phyloP scores from a whole-genome alignment of 2,888 invertebrate genomes.

The Lissonota sp. region DNA sequence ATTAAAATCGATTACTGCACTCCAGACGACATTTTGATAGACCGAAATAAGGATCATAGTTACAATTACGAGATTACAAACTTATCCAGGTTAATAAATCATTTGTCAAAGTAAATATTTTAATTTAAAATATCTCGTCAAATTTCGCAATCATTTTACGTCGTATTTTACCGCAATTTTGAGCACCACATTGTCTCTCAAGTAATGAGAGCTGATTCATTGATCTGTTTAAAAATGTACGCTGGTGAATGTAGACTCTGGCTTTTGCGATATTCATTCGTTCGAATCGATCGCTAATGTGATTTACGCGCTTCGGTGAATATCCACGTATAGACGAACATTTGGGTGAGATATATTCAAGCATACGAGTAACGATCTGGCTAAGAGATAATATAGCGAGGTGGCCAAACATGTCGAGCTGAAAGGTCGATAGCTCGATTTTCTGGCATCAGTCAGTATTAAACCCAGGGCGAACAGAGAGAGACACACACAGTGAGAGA shows the following conservation, averaged over 20 bases:
- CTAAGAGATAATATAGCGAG: conserved; percentile 25
- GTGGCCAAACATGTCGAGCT: conserved; percentile 36
- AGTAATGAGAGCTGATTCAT: too few species aligned
- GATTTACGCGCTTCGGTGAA: conserved; percentile 29
- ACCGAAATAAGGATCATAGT: too few species aligned
- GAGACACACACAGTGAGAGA: too few species aligned
- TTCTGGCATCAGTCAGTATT: conserved; percentile 62
- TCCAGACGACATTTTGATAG: too few species aligned
- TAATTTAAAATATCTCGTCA: not conserved
- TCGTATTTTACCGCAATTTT: not conserved
- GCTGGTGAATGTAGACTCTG: conserved; percentile 12
- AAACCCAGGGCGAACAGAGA: conserved; percentile 35
- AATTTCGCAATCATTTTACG: not conserved
- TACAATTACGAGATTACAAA: too few species aligned
- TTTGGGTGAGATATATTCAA: conserved; percentile 16
- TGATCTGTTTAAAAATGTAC: conserved; percentile 12
- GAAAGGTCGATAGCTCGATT: conserved; percentile 31
- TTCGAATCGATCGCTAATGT: conserved; percentile 35
- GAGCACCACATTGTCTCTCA: not conserved
- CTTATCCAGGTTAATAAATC: too few species aligned
- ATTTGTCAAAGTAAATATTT: too few species aligned
- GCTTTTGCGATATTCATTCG: conserved; percentile 45
- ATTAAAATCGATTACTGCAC: too few species aligned
- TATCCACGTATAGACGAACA: conserved; percentile 27
- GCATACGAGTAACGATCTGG: conserved; percentile 28